Evolutionary conservation across 2,113 vertebrate species (phyloP).

Genomic region (Pavo muticus): DNA sequence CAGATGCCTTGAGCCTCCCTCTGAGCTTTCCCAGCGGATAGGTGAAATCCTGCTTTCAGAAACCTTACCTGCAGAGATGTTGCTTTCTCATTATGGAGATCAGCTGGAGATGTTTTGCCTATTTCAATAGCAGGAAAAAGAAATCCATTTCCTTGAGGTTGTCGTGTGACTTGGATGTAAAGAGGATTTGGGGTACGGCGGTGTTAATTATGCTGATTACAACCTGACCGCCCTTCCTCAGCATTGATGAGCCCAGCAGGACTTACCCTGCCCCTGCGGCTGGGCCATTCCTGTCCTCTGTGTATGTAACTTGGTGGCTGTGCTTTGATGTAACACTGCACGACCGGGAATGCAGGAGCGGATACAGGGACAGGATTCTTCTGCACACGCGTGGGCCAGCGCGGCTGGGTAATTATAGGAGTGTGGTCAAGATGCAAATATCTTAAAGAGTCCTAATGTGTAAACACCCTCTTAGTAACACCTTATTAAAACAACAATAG

Average conservation of each 20-base stretch:
- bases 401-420: background rate
- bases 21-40: background rate
- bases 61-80: background rate
- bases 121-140: conserved; percentile 42
- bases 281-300: background rate
- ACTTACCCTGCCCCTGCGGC: background rate
- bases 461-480: conserved; percentile 25
- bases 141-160: conserved; percentile 50
- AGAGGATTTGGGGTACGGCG: background rate
- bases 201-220: conserved; percentile 61
- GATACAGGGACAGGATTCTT: conserved; percentile 32
- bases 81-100: background rate
- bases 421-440: background rate
- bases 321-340: conserved; percentile 30
- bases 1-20: background rate
- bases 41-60: background rate
- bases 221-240: conserved; percentile 61
- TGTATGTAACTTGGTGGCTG: background rate
- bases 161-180: conserved; percentile 28
- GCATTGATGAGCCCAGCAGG: conserved; percentile 30
- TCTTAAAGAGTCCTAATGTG: conserved; percentile 6
- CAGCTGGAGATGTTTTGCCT: conserved; percentile 28
- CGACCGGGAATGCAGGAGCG: background rate
- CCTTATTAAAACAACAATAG: conserved; percentile 39
- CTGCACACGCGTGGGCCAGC: background rate